These are phyloP conservation scores for Lontra canadensis DNA, from an alignment of 2,113 vertebrate species.

Conservation along the genomic window DNA sequence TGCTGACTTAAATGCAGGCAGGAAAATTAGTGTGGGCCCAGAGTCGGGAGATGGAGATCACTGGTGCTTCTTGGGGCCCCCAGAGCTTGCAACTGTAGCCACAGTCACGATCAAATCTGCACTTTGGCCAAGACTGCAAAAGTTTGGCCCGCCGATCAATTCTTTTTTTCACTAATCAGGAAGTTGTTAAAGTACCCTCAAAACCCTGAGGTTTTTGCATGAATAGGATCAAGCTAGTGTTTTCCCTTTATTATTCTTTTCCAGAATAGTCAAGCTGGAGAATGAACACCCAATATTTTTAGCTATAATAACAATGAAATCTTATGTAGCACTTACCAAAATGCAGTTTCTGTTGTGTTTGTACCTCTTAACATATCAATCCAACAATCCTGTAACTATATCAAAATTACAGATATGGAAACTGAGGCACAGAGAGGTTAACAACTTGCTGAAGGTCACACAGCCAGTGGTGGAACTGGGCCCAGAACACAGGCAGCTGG, in stretches of 20 bases:
- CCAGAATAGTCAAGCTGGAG: background rate
- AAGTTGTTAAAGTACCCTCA: slow-evolving; percentile 42
- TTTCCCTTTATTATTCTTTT: background rate
- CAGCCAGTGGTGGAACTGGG: background rate
- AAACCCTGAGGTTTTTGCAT: background rate
- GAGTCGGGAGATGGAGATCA: background rate
- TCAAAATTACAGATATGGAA: background rate
- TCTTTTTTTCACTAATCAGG: slow-evolving; percentile 37
- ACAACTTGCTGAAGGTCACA: background rate
- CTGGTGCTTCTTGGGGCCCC: background rate
- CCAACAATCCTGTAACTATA: background rate
- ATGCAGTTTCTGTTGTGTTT: background rate
- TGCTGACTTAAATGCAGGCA: background rate
- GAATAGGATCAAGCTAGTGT: background rate
- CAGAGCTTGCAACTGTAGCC: background rate
- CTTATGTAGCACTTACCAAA: background rate
- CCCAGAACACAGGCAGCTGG: background rate
- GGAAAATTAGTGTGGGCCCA: background rate
- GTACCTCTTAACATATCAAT: background rate
- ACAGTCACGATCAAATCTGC: background rate
- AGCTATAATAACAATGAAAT: background rate
- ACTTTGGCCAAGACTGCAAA: background rate
- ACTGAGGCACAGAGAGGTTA: background rate
- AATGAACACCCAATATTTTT: background rate
- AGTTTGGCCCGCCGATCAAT: background rate